Conservation (phyloP, 2,113 vertebrate species). For the Galeopterus variegatus region DNA sequence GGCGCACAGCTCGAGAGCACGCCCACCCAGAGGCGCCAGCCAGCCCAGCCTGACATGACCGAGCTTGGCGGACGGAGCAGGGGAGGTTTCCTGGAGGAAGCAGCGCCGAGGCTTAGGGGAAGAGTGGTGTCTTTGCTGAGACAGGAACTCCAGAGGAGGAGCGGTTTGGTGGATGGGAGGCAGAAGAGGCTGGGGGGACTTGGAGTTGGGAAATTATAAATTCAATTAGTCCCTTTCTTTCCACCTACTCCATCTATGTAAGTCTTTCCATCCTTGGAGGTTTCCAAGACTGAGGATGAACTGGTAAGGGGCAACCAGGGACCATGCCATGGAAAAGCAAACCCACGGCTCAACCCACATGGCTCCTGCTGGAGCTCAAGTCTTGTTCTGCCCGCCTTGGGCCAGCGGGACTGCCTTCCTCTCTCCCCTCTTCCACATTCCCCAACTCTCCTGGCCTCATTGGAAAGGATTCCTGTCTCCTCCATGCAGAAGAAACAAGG, state of each 20-base stretch:
- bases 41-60: not conserved
- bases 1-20: not conserved
- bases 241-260: not conserved
- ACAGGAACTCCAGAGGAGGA: not conserved
- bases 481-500: conserved; percentile 34
- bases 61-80: not conserved
- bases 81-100: not conserved
- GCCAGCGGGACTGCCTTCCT: not conserved
- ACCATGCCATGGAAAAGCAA: conserved; percentile 19
- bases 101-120: not conserved
- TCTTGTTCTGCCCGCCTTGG: not conserved
- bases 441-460: not conserved
- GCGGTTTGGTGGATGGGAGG: not conserved
- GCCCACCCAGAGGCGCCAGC: not conserved
- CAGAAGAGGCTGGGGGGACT: not conserved
- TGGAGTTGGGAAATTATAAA: not conserved
- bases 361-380: not conserved
- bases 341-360: not conserved
- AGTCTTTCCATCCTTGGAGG: not conserved
- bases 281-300: not conserved
- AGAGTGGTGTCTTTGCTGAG: not conserved
- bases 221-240: not conserved
- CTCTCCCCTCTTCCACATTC: not conserved
- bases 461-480: conserved; percentile 22
- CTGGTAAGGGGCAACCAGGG: not conserved